These are phyloP conservation scores for Haemorhous mexicanus DNA, from an alignment of 2,113 vertebrate species.

Conservation along the genomic window DNA sequence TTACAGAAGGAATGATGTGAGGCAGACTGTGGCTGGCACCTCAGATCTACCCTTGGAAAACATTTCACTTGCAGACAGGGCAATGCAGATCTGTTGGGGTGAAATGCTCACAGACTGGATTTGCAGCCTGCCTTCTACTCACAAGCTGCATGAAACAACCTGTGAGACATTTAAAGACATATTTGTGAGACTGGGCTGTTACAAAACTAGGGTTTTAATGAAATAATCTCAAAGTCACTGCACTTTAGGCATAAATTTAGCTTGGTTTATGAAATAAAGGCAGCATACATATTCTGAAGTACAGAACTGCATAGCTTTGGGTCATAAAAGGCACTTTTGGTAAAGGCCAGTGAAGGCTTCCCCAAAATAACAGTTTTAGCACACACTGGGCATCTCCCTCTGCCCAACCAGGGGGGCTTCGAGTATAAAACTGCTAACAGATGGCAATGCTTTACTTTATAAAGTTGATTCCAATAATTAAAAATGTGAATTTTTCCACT, in stretches of 20 bases:
- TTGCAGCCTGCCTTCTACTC: neutral
- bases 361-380: neutral
- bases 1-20: neutral
- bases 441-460: neutral
- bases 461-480: neutral
- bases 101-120: neutral
- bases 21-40: neutral
- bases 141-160: neutral
- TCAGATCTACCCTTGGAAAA: neutral
- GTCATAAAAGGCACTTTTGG: neutral
- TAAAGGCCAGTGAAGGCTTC: neutral
- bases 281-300: neutral
- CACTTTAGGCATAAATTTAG: neutral
- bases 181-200: neutral
- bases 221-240: neutral
- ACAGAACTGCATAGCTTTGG: accelerated
- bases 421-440: neutral
- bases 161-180: neutral
- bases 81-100: neutral
- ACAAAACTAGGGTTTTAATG: neutral
- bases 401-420: neutral
- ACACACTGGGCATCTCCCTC: neutral
- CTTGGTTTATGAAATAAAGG: neutral
- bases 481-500: neutral
- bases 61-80: neutral